Evolutionary conservation across 1,140 invertebrate genomes (phyloP), one percentile per base, ranked within the genome.

Genomic region (Ceratosolen solmsi): DNA sequence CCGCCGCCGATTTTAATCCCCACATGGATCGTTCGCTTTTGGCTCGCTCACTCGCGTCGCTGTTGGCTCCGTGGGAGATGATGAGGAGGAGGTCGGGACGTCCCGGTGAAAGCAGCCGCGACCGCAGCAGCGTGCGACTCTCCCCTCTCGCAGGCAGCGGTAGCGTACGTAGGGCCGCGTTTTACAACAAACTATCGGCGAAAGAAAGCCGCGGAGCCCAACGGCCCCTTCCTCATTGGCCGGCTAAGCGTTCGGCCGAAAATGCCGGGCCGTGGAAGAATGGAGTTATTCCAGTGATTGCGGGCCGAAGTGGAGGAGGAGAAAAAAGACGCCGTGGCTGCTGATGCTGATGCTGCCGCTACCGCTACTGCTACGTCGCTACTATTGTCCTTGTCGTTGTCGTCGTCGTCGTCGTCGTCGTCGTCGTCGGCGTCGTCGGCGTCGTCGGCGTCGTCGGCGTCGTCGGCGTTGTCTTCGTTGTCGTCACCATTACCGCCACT

Each of bases 181-280:
- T 33, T 41, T 70, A 41, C 38, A 70, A 70, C 65, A 41, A 70
- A 70, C 65, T 70, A 15, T 9, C n/a, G 13, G 75, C 20, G 74
- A 77, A 65, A 77, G 75, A 58, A 77, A 38, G 75, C 56, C 73
- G 73, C 41, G 9, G 73, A 36, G 11, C 51, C 51, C 9, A 3
- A 4, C 20, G 49, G 30, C 58, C 25, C 25, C 58, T 8, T 22
- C 51, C 17, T 54, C 51, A 46, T 46, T 46, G 41, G 13, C 17
- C 54, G n/a, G 8, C 54, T 4, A 56, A 56, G 54, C 8, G 4
- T 25, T 56, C 54, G 4, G n/a, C 5, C 54, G 54, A 17, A 4
- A 25, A n/a, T n/a, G n/a, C n/a, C n/a, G n/a, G n/a, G n/a, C n/a
- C n/a, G n/a, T n/a, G n/a, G n/a, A n/a, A n/a, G n/a, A n/a, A n/a